phyloP scores from a whole-genome alignment of 1,140 invertebrate species.

The Spodoptera litura region DNA sequence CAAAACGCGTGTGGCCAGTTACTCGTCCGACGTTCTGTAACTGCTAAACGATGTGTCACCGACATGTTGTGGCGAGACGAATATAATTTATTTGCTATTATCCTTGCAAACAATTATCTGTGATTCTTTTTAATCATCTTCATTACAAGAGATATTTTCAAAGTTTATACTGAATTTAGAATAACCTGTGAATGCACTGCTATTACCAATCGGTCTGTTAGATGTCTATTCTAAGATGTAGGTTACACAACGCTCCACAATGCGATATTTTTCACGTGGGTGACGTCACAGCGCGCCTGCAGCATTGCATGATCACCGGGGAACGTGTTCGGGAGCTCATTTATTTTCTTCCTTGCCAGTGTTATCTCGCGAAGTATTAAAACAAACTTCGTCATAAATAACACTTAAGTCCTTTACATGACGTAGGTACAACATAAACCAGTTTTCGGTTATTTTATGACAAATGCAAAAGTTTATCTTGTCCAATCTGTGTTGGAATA shows the following conservation, averaged over 20 bases:
- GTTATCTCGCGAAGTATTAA: conserved; percentile 22
- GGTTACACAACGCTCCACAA: conserved; percentile 34
- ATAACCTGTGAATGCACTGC: background rate
- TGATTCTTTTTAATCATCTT: no score
- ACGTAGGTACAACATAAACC: conserved; percentile 45
- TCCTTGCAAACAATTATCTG: background rate
- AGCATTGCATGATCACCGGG: conserved; percentile 1
- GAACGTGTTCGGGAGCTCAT: background rate
- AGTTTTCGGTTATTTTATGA: conserved; percentile 50
- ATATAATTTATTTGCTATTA: conserved; percentile 27
- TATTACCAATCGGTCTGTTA: conserved; percentile 27
- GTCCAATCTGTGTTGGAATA: conserved; percentile 38
- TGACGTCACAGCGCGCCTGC: conserved; percentile 14
- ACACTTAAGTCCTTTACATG: conserved; percentile 2
- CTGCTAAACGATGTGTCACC: conserved; percentile 18
- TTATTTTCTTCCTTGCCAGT: conserved; percentile 9
- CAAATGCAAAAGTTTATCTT: conserved; percentile 50
- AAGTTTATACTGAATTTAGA: no score
- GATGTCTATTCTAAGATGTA: conserved; percentile 36
- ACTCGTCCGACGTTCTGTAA: conserved; percentile 29
- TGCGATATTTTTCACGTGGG: conserved; percentile 30
- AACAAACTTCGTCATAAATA: conserved; percentile 32
- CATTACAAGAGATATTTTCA: no score
- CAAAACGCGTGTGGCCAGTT: conserved; percentile 21
- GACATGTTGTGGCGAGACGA: background rate